Evolutionary conservation across 2,888 invertebrate species (phyloP).

Genomic region (Drosophila lutescens): DNA sequence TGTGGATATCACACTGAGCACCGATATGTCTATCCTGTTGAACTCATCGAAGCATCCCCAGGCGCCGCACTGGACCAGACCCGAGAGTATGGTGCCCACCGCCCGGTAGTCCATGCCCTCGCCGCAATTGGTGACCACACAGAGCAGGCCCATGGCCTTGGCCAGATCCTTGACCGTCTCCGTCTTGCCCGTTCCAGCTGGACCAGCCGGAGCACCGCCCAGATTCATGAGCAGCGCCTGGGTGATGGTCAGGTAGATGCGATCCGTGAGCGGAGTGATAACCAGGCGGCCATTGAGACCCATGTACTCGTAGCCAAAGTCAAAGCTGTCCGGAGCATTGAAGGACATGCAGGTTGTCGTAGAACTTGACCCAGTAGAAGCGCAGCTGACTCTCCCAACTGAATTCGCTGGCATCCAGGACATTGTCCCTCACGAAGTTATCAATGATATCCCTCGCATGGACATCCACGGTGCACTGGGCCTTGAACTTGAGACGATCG

Average conservation of each 20-base stretch:
- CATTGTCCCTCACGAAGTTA: conserved; percentile 91
- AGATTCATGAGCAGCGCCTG: conserved; percentile 96
- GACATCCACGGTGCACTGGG: conserved; percentile 95
- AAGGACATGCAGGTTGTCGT: conserved; percentile 91
- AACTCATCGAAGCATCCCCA: conserved; percentile 99
- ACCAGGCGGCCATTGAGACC: conserved; percentile 95
- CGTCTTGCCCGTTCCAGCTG: conserved; percentile 88
- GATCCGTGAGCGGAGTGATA: conserved; percentile 95
- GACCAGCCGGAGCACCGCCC: conserved; percentile 95
- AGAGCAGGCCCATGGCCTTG: conserved; percentile 92
- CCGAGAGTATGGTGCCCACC: conserved; percentile 90
- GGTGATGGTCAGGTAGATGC: conserved; percentile 96
- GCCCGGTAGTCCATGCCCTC: conserved; percentile 97
- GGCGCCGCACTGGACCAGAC: conserved; percentile 87
- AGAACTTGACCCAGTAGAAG: conserved; percentile 94
- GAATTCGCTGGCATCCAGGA: conserved; percentile 93
- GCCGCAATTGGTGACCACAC: conserved; percentile 95
- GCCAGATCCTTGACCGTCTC: conserved; percentile 96
- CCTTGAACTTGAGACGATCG: conserved; percentile 94
- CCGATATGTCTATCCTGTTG: conserved; percentile 96
- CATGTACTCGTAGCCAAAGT: conserved; percentile 98
- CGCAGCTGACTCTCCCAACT: conserved; percentile 97
- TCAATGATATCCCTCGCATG: conserved; percentile 96
- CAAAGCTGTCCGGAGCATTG: conserved; percentile 94
- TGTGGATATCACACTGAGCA: conserved; percentile 95